Conservation (phyloP, 2,113 vertebrate species). For the Hyla sarda region DNA sequence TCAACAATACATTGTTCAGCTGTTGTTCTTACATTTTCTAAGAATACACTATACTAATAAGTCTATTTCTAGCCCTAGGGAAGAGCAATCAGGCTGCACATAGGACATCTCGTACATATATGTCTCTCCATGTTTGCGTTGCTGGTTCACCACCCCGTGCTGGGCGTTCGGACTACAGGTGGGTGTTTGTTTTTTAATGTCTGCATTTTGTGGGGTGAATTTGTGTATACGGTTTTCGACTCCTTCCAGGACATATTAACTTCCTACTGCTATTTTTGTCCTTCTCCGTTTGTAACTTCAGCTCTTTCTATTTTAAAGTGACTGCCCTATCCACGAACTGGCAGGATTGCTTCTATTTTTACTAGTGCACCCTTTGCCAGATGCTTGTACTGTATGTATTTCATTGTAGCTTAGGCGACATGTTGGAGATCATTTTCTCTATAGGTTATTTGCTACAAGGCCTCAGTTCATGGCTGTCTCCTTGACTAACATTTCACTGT, state of each 20-base stretch:
- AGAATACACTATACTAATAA: too few relatives aligned
- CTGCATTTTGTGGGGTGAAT: slow-evolving; percentile 12
- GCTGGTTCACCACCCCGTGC: neutral
- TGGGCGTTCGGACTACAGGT: neutral
- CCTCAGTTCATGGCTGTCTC: neutral
- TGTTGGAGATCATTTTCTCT: neutral
- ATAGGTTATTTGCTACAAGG: neutral
- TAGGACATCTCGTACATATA: too few relatives aligned
- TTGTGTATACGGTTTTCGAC: slow-evolving; percentile 41
- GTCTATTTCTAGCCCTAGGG: too few relatives aligned
- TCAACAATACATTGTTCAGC: too few relatives aligned
- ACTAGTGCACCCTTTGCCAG: slow-evolving; percentile 10
- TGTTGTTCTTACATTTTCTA: too few relatives aligned
- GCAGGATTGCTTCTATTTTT: slow-evolving; percentile 45
- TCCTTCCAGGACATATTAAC: slow-evolving; percentile 50
- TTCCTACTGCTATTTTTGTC: slow-evolving; percentile 52
- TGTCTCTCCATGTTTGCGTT: neutral
- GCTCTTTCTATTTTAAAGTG: slow-evolving; percentile 50
- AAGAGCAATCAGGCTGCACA: too few relatives aligned
- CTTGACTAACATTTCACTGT: too few relatives aligned
- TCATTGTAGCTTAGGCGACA: slow-evolving; percentile 19
- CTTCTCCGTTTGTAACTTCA: slow-evolving; percentile 29
- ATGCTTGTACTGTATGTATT: slow-evolving; percentile 11
- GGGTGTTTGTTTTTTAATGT: neutral
- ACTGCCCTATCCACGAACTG: slow-evolving; percentile 18